Conservation (phyloP, 1,140 invertebrate species). For the Holotrichia oblita region DNA sequence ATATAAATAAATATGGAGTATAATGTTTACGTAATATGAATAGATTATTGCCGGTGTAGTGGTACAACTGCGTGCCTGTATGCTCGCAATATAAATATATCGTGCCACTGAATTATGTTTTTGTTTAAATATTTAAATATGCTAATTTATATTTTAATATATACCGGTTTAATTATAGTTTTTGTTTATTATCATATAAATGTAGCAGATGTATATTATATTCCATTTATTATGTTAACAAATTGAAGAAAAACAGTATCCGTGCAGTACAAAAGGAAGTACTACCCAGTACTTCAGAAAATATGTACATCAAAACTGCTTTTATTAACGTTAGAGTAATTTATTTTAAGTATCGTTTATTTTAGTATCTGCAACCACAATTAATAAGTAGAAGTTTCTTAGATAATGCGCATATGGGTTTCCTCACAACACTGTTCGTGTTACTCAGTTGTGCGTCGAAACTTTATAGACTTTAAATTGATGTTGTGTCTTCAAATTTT, state of each 20-base stretch:
- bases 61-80: background rate
- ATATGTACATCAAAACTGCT: background rate
- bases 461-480: no score
- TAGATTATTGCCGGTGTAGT: background rate
- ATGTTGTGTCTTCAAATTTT: no score
- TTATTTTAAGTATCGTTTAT: no score
- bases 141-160: conserved; percentile 37
- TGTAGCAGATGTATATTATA: background rate
- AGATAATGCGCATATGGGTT: no score
- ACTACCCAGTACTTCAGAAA: no score
- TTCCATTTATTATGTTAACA: conserved; percentile 39
- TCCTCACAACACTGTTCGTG: no score
- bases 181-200: conserved; percentile 23
- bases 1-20: conserved; percentile 44
- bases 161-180: conserved; percentile 34
- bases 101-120: conserved; percentile 30
- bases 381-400: no score
- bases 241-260: background rate
- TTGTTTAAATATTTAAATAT: conserved; percentile 41
- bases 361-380: no score
- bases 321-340: no score
- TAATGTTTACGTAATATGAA: conserved; percentile 30
- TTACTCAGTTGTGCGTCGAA: no score
- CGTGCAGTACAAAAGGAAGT: no score
- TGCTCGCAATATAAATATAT: conserved; percentile 37